Percentiles rank a stretch among this genome's conserved stretches.
Evolutionary conservation across 2,888 invertebrate species (phyloP).

Genomic region (Cecidostiba fungosa): DNA sequence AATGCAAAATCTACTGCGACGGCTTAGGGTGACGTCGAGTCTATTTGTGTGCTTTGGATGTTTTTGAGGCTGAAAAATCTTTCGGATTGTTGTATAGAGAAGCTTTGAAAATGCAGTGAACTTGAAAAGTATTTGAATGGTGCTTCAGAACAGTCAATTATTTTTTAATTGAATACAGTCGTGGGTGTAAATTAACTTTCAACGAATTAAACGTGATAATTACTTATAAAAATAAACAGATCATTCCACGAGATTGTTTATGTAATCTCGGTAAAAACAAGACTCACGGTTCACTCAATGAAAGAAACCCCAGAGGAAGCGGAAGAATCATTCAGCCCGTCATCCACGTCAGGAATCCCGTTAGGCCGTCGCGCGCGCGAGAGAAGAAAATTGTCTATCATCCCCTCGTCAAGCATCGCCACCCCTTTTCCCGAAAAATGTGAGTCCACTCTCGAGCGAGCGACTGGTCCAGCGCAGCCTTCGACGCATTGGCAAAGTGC

Average conservation of each 20-base stretch:
- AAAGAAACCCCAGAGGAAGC: neutral
- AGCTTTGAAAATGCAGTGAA: neutral
- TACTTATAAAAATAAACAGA: too few relatives aligned
- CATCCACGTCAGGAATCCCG: neutral
- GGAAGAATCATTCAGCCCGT: neutral
- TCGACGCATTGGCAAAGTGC: neutral
- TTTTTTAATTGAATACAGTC: neutral
- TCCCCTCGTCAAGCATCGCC: conserved; percentile 49
- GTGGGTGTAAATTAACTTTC: too few relatives aligned
- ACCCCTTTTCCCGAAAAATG: conserved; percentile 44
- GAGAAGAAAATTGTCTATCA: conserved; percentile 52
- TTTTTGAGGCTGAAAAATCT: neutral
- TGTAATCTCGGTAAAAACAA: neutral
- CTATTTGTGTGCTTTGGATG: conserved; percentile 36
- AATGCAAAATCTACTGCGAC: conserved; percentile 23
- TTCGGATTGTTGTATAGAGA: neutral
- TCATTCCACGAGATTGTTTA: too few relatives aligned
- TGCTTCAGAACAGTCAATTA: neutral
- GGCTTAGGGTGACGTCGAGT: conserved; percentile 4
- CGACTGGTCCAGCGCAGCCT: conserved; percentile 14
- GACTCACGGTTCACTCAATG: neutral
- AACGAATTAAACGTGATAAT: too few relatives aligned
- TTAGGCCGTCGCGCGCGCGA: conserved; percentile 20
- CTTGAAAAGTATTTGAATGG: neutral
- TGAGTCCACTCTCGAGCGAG: neutral